Evolutionary conservation across 2,797 vertebrate genomes (phyloP).

Genomic region (Pangasius djambal): DNA sequence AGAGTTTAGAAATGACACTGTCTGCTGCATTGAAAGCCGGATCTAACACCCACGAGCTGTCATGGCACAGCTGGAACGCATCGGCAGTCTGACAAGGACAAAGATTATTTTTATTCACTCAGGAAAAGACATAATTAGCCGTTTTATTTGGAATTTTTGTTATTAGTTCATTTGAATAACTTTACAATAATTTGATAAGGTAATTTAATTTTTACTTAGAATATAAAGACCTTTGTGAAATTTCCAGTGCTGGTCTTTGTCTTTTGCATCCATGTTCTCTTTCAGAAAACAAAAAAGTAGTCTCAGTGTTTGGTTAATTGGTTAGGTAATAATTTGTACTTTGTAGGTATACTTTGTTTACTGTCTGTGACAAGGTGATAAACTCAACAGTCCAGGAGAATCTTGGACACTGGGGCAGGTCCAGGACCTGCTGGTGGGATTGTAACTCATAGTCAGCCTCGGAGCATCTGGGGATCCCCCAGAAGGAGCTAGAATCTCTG

Average conservation of each 20-base stretch:
- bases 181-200: not conserved
- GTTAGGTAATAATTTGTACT: not conserved
- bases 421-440: not conserved
- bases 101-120: not conserved
- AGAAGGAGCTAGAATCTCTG: not conserved
- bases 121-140: not conserved
- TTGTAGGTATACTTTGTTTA: not conserved
- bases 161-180: too few relatives aligned
- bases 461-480: not conserved
- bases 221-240: not conserved
- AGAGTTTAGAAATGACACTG: constrained; percentile 1
- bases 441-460: not conserved
- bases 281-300: not conserved
- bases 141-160: not conserved
- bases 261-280: not conserved
- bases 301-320: not conserved
- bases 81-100: not conserved
- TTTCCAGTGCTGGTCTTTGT: not conserved
- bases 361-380: not conserved
- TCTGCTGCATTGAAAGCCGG: not conserved
- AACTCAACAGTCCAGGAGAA: not conserved
- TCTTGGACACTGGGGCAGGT: not conserved
- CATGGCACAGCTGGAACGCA: not conserved
- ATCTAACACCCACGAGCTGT: not conserved
- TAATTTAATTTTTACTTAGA: not conserved